Evolutionary conservation across 2,888 invertebrate genomes (phyloP).

Genomic region (Rhingia rostrata): DNA sequence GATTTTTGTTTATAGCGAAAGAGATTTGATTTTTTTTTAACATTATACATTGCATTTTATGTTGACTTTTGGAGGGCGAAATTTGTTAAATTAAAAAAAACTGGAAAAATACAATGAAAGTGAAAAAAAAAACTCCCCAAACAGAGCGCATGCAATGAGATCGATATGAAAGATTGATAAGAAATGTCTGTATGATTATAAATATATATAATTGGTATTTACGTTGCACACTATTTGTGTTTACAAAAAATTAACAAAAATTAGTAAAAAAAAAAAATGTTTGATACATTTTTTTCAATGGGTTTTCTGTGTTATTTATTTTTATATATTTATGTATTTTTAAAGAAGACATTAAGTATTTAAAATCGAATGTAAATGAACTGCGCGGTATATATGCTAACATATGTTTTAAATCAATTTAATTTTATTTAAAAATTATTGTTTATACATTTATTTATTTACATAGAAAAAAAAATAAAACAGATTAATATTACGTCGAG

Average conservation of each 20-base stretch:
- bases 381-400: slow-evolving; percentile 42
- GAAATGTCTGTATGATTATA: slow-evolving; percentile 63
- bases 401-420: slow-evolving; percentile 48
- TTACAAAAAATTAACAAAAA: slow-evolving; percentile 37
- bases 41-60: slow-evolving; percentile 18
- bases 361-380: slow-evolving; percentile 57
- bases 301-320: slow-evolving; percentile 25
- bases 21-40: neutral
- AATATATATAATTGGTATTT: slow-evolving; percentile 46
- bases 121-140: slow-evolving; percentile 59
- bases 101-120: slow-evolving; percentile 52
- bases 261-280: neutral
- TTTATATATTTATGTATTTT: too few relatives aligned
- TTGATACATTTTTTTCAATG: neutral
- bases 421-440: slow-evolving; percentile 30
- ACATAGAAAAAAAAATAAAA: slow-evolving; percentile 35
- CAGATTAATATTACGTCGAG: slow-evolving; percentile 43
- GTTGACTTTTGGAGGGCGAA: neutral
- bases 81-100: slow-evolving; percentile 23
- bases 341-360: slow-evolving; percentile 8
- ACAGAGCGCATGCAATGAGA: slow-evolving; percentile 79
- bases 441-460: slow-evolving; percentile 46
- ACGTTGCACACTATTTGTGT: slow-evolving; percentile 62
- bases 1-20: neutral
- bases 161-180: slow-evolving; percentile 81